phyloP scores from a whole-genome alignment of 2,888 invertebrate genomes.

The Phalangium opilio region DNA sequence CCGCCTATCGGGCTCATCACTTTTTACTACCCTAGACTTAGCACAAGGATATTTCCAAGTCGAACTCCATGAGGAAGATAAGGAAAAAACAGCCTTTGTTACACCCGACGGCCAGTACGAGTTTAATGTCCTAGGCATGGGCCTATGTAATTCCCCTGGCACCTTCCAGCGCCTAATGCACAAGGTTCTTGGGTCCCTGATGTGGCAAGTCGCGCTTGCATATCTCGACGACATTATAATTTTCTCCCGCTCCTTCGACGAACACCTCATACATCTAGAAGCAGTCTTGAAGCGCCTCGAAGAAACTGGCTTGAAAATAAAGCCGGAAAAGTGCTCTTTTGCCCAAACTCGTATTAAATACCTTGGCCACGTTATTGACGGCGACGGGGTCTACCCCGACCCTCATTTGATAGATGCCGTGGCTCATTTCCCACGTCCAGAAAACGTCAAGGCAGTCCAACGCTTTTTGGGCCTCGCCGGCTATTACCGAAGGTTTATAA shows the following conservation, averaged over 20 bases:
- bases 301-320: conserved; percentile 17
- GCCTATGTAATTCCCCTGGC: conserved; percentile 19
- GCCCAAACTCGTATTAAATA: conserved; percentile 7
- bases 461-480: no score
- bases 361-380: conserved; percentile 9
- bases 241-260: conserved; percentile 15
- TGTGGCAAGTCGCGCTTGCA: conserved; percentile 16
- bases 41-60: conserved; percentile 5
- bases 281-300: conserved; percentile 14
- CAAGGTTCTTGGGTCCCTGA: conserved; percentile 13
- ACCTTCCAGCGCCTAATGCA: conserved; percentile 23
- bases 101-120: no score
- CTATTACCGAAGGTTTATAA: no score
- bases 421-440: conserved; percentile 9
- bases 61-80: conserved; percentile 7
- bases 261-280: conserved; percentile 12
- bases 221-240: conserved; percentile 22
- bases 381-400: conserved; percentile 4
- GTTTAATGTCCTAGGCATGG: no score
- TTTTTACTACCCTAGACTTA: conserved; percentile 2
- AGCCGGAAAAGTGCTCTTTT: conserved; percentile 19
- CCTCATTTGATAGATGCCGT: conserved; percentile 1
- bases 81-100: conserved; percentile 22
- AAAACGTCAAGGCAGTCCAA: no score
- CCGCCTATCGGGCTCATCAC: not conserved